Evolutionary conservation across 2,797 vertebrate species (phyloP).

Genomic region (Acrossocheilus wenchowensis): DNA sequence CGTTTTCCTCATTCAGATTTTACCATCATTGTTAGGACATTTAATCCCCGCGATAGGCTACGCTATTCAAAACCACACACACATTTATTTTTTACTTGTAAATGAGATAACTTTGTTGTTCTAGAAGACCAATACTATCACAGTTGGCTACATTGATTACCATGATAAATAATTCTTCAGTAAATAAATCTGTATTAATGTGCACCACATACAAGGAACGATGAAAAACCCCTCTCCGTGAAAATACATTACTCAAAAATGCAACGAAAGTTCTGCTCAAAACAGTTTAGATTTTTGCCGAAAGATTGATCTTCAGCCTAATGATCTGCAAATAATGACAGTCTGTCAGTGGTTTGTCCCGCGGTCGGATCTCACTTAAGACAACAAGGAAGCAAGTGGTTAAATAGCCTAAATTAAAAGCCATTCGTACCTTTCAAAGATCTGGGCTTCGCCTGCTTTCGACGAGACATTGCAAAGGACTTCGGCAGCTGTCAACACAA

Average conservation of each 20-base stretch:
- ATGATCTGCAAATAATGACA: not conserved
- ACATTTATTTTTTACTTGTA: not conserved
- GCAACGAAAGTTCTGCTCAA: constrained; percentile 10
- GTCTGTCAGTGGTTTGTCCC: not conserved
- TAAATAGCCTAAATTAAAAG: not conserved
- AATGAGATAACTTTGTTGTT: not conserved
- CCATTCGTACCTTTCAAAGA: constrained; percentile 52
- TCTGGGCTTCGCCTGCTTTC: constrained; percentile 61
- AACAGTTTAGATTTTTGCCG: not conserved
- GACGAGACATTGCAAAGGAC: constrained; percentile 54
- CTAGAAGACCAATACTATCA: not conserved
- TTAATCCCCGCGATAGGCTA: not conserved
- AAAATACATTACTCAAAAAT: not conserved
- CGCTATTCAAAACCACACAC: not conserved
- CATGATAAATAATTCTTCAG: not conserved
- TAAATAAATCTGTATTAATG: not conserved
- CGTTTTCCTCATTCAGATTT: not conserved
- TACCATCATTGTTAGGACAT: not conserved
- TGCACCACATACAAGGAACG: not conserved
- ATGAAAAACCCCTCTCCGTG: not conserved
- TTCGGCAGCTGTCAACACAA: constrained; percentile 9
- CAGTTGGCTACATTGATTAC: not conserved
- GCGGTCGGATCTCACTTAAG: not conserved
- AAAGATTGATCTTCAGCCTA: not conserved
- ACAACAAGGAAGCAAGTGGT: not conserved